phyloP scores from a whole-genome alignment of 1,140 invertebrate genomes.

The Chlorops oryzae region DNA sequence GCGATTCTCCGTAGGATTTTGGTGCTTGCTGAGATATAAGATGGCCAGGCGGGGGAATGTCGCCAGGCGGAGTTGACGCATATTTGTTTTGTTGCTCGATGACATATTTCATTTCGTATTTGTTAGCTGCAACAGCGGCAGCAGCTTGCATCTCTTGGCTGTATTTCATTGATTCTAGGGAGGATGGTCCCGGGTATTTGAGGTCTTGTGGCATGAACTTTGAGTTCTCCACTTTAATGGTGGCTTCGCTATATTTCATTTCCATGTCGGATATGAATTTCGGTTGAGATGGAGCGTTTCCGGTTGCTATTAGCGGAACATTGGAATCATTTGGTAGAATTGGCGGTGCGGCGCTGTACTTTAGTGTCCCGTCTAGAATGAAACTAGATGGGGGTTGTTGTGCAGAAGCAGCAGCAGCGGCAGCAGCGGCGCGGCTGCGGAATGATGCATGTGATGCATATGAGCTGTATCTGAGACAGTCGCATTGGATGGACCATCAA shows the following conservation, averaged over 20 bases:
- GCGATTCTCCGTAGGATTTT: constrained; percentile 26
- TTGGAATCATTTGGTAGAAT: constrained; percentile 11
- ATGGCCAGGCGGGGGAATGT: constrained; percentile 22
- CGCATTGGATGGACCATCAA: too few relatives aligned
- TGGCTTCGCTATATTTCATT: constrained; percentile 33
- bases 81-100: constrained; percentile 42
- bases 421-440: background rate
- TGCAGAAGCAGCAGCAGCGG: constrained; percentile 7
- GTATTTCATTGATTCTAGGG: constrained; percentile 39
- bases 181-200: constrained; percentile 39
- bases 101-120: constrained; percentile 46
- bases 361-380: constrained; percentile 37
- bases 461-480: background rate
- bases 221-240: constrained; percentile 26
- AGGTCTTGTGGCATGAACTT: constrained; percentile 39
- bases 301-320: constrained; percentile 3
- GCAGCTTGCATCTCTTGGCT: constrained; percentile 44
- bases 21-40: constrained; percentile 20
- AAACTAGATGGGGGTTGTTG: constrained; percentile 29
- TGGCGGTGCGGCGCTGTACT: constrained; percentile 28
- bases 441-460: too few relatives aligned
- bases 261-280: constrained; percentile 46
- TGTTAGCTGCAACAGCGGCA: constrained; percentile 30
- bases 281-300: constrained; percentile 22
- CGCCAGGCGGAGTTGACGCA: too few relatives aligned